A percentile compares a stretch with the other conserved stretches of the same genome.
These are phyloP conservation scores for Tuberolachnus salignus DNA, from an alignment of 2,888 invertebrate species.

Conservation along the genomic window DNA sequence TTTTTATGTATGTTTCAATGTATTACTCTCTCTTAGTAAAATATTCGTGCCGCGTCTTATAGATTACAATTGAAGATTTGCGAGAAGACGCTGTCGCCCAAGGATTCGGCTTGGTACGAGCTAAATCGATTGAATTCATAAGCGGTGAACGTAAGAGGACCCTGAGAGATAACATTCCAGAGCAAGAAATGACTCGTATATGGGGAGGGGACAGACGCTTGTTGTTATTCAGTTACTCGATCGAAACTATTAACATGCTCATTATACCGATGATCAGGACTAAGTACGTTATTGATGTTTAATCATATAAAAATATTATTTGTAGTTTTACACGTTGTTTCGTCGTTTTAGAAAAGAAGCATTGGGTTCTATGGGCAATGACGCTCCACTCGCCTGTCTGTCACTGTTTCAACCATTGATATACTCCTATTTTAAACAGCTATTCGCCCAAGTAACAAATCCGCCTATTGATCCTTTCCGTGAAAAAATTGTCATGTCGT, in stretches of 20 bases:
- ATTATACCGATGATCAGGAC: constrained; percentile 95
- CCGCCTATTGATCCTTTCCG: constrained; percentile 99
- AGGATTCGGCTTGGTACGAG: constrained; percentile 62
- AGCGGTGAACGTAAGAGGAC: constrained; percentile 61
- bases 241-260: constrained; percentile 92
- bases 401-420: constrained; percentile 93
- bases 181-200: constrained; percentile 63
- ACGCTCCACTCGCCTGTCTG: constrained; percentile 95
- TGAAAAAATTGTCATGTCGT: constrained; percentile 98
- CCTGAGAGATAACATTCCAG: constrained; percentile 60
- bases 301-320: constrained; percentile 12
- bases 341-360: constrained; percentile 86
- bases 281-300: constrained; percentile 69
- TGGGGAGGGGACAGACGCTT: constrained; percentile 80
- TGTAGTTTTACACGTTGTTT: constrained; percentile 15
- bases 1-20: background rate
- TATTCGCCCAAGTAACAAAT: constrained; percentile 98
- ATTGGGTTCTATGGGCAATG: constrained; percentile 99
- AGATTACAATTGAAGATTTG: constrained; percentile 84
- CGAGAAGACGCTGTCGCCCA: constrained; percentile 66
- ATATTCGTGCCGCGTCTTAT: constrained; percentile 61
- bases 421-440: constrained; percentile 97
- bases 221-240: constrained; percentile 89
- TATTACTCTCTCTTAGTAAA: background rate
- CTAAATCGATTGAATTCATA: constrained; percentile 60